Percentiles rank a stretch among this genome's conserved stretches.
phyloP scores from a whole-genome alignment of 2,888 invertebrate genomes.

The Ornithoptera priamus region DNA sequence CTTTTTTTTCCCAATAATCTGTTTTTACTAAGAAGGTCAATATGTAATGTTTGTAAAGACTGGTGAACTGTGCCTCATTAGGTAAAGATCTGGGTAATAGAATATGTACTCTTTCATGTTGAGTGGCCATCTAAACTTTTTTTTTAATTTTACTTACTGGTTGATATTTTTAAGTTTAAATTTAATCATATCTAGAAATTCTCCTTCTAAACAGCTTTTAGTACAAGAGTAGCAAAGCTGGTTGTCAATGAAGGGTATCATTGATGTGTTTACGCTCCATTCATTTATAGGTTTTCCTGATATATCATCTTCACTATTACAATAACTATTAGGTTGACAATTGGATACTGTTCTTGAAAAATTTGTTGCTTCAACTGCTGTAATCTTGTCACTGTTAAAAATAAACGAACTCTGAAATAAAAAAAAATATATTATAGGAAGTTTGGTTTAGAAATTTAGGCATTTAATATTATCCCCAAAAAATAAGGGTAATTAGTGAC shows the following conservation, averaged over 20 bases:
- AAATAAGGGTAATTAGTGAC: no score
- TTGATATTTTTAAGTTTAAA: not conserved
- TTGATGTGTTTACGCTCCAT: slow-evolving; percentile 34
- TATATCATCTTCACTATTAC: not conserved
- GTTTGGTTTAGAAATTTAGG: not conserved
- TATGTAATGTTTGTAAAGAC: no score
- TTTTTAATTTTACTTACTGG: not conserved
- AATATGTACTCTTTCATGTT: no score
- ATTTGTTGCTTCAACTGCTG: slow-evolving; percentile 81
- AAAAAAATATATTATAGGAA: slow-evolving; percentile 19
- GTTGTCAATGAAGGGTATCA: slow-evolving; percentile 58
- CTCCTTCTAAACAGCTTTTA: slow-evolving; percentile 58
- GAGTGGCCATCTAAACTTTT: no score
- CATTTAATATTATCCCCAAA: not conserved
- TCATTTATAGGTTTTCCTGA: slow-evolving; percentile 27
- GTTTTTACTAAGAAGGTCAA: no score
- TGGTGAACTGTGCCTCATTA: no score
- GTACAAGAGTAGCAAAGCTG: slow-evolving; percentile 67
- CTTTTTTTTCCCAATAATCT: no score
- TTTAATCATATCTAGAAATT: slow-evolving; percentile 21
- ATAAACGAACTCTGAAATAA: slow-evolving; percentile 76
- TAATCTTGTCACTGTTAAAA: slow-evolving; percentile 58
- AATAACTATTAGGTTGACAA: slow-evolving; percentile 32
- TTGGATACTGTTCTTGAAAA: slow-evolving; percentile 76
- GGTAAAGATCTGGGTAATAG: no score